phyloP scores from a whole-genome alignment of 2,888 invertebrate genomes.

The Spilarctia lutea region DNA sequence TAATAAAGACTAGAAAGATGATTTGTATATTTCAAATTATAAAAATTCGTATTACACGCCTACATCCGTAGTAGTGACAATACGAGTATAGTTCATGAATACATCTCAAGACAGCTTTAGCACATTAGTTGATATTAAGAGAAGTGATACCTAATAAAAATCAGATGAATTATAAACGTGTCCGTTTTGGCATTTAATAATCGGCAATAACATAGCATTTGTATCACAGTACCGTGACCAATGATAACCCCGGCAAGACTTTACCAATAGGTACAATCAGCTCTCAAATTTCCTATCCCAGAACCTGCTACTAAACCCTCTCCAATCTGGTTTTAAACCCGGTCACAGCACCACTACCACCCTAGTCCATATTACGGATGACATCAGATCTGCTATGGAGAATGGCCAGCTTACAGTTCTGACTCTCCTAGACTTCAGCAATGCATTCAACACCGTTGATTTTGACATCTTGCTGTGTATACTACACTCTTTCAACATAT shows the following conservation, averaged over 20 bases:
- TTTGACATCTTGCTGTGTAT: no score
- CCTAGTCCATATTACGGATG: no score
- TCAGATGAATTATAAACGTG: constrained; percentile 18
- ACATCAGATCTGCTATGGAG: no score
- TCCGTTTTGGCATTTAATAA: constrained; percentile 25
- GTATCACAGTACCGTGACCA: constrained; percentile 36
- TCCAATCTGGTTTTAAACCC: no score
- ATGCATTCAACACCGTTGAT: no score
- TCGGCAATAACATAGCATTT: constrained; percentile 33
- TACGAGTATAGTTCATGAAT: neutral
- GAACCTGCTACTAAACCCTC: no score
- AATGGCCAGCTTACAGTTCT: no score
- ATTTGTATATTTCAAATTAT: neutral
- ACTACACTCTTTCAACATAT: no score
- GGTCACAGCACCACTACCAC: no score
- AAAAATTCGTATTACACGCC: neutral
- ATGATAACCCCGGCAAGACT: constrained; percentile 35
- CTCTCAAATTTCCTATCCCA: no score
- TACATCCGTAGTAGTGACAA: neutral
- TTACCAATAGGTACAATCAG: constrained; percentile 3
- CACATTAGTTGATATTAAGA: neutral
- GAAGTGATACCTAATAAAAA: constrained; percentile 9
- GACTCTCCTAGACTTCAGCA: no score
- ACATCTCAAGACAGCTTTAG: neutral
- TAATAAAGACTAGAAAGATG: no score